Conservation (phyloP, 2,797 vertebrate genomes). For the Cyprinella venusta region DNA sequence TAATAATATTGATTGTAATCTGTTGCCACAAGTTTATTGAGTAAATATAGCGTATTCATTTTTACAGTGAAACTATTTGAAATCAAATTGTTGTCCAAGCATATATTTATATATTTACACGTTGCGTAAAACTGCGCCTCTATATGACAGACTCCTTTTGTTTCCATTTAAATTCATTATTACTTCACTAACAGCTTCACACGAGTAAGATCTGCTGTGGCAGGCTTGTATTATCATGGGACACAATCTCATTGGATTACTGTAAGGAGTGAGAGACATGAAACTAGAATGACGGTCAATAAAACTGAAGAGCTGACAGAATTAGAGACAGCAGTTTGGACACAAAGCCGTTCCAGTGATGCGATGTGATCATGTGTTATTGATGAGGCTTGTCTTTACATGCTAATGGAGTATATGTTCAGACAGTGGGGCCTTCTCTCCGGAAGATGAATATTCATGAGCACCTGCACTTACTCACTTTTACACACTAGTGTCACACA, state of each 20-base stretch:
- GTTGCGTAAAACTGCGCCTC: not conserved
- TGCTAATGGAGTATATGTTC: slow-evolving; percentile 25
- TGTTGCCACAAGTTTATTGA: no score
- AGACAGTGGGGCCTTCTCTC: slow-evolving; percentile 55
- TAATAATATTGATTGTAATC: no score
- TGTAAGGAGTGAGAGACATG: not conserved
- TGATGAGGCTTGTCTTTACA: slow-evolving; percentile 9
- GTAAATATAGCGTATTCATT: no score
- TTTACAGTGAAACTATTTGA: not conserved
- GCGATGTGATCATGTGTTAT: not conserved
- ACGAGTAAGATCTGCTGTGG: not conserved
- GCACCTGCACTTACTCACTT: slow-evolving; percentile 57
- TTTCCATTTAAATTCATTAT: not conserved
- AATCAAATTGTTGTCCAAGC: not conserved
- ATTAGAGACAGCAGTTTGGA: not conserved
- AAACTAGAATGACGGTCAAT: not conserved
- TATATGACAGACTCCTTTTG: not conserved
- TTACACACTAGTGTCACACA: slow-evolving; percentile 33
- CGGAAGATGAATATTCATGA: slow-evolving; percentile 62
- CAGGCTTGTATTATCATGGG: slow-evolving; percentile 11
- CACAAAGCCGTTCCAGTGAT: not conserved
- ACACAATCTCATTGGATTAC: not conserved
- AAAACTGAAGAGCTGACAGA: no score
- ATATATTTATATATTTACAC: no score
- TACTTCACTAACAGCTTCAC: not conserved